These are phyloP conservation scores for Schizopygopsis pylzovi DNA, from an alignment of 2,797 vertebrate species.

Conservation along the genomic window DNA sequence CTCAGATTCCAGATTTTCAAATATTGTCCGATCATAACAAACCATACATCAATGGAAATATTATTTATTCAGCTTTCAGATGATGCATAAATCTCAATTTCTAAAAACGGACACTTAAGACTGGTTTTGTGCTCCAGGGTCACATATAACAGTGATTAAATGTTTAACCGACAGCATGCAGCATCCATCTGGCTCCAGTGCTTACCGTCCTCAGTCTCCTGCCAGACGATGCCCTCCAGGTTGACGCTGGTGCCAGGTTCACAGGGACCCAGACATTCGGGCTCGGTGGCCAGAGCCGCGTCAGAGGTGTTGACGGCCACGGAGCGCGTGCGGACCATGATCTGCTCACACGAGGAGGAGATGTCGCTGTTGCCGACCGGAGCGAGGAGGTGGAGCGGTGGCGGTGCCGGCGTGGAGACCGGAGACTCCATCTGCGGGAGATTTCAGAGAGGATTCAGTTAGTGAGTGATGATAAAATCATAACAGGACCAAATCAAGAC, in stretches of 20 bases:
- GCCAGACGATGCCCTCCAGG: slow-evolving; percentile 98
- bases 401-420: slow-evolving; percentile 90
- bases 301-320: slow-evolving; percentile 98
- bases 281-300: slow-evolving; percentile 93
- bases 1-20: too few species aligned
- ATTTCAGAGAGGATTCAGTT: slow-evolving; percentile 38
- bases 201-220: slow-evolving; percentile 98
- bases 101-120: too few species aligned
- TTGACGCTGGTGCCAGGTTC: slow-evolving; percentile 98
- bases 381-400: slow-evolving; percentile 93
- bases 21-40: too few species aligned
- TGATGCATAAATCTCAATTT: too few species aligned
- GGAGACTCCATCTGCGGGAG: slow-evolving; percentile 94
- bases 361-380: slow-evolving; percentile 91
- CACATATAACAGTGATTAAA: too few species aligned
- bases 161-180: neutral
- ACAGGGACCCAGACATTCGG: slow-evolving; percentile 96
- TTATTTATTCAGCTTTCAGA: too few species aligned
- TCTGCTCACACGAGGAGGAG: slow-evolving; percentile 96
- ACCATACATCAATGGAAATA: too few species aligned
- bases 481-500: slow-evolving; percentile 5
- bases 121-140: too few species aligned
- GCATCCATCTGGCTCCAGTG: neutral
- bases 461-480: slow-evolving; percentile 59
- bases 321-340: slow-evolving; percentile 98